These are phyloP conservation scores for Charanyca ferruginea DNA, from an alignment of 2,888 invertebrate genomes.

Conservation along the genomic window DNA sequence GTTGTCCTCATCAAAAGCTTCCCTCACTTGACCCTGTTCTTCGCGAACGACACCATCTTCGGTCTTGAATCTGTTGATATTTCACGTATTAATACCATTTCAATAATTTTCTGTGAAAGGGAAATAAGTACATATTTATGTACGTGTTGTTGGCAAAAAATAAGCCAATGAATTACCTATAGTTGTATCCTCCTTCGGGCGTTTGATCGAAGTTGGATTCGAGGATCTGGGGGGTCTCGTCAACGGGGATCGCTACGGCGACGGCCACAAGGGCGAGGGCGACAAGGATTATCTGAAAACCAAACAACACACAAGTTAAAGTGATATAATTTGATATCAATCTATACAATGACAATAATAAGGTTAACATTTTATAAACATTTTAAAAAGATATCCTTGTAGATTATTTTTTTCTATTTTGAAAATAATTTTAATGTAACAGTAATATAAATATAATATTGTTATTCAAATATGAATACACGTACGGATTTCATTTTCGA, in stretches of 20 bases:
- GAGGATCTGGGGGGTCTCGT: not conserved
- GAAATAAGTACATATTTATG: not conserved
- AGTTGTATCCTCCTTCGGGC: constrained; percentile 37
- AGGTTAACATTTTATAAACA: not conserved
- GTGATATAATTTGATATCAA: no score
- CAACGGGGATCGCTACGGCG: constrained; percentile 35
- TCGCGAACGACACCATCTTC: constrained; percentile 89
- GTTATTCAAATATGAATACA: constrained; percentile 3
- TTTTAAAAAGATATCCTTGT: not conserved
- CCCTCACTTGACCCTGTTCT: constrained; percentile 86
- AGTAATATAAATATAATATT: not conserved
- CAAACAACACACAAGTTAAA: constrained; percentile 4
- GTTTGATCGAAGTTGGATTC: not conserved
- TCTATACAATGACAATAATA: no score
- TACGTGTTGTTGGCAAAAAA: not conserved
- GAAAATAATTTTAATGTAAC: no score
- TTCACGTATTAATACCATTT: not conserved
- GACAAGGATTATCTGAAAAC: constrained; percentile 46
- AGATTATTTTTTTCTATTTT: no score
- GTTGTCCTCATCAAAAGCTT: constrained; percentile 89
- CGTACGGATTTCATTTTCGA: constrained; percentile 62
- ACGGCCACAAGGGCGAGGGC: constrained; percentile 60
- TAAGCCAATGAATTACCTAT: constrained; percentile 19
- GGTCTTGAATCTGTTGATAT: constrained; percentile 79
- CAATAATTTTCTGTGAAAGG: not conserved